A percentile compares a stretch with the other conserved stretches of the same genome.
phyloP scores from a whole-genome alignment of 2,113 vertebrate genomes.

The Calypte anna region DNA sequence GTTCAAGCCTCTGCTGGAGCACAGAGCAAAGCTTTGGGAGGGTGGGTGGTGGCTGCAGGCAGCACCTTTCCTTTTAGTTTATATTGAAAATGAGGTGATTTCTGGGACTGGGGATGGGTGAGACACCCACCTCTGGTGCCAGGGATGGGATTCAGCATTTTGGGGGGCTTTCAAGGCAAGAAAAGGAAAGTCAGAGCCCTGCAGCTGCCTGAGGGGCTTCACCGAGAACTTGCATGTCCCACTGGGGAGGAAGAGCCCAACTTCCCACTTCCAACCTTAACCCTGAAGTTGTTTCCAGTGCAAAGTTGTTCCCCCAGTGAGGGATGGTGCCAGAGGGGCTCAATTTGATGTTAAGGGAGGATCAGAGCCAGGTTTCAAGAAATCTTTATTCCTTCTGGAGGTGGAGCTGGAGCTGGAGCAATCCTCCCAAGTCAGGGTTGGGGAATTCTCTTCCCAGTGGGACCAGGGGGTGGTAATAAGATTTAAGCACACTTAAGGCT shows the following conservation, averaged over 20 bases:
- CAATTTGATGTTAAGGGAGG: fast-evolving
- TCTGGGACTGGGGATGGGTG: background rate
- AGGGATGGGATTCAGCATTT: fast-evolving
- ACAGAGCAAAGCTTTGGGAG: background rate
- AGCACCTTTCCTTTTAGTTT: fast-evolving
- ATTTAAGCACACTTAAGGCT: background rate
- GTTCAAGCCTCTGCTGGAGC: background rate
- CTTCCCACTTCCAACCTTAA: background rate
- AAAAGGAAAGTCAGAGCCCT: background rate
- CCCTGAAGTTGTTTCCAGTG: background rate
- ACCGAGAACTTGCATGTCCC: background rate
- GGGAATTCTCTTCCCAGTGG: background rate
- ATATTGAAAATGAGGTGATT: background rate
- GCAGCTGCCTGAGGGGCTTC: too few species aligned
- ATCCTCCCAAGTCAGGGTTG: background rate
- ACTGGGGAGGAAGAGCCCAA: fast-evolving
- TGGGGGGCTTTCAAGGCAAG: background rate
- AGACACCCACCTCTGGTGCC: fast-evolving
- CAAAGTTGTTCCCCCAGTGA: background rate
- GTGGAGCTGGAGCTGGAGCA: fast-evolving
- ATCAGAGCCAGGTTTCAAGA: background rate
- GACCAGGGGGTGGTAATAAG: background rate
- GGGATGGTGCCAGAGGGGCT: fast-evolving
- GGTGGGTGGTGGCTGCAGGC: background rate
- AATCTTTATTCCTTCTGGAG: too few species aligned